phyloP scores from a whole-genome alignment of 2,888 invertebrate species.

The Pachymerium ferrugineum region DNA sequence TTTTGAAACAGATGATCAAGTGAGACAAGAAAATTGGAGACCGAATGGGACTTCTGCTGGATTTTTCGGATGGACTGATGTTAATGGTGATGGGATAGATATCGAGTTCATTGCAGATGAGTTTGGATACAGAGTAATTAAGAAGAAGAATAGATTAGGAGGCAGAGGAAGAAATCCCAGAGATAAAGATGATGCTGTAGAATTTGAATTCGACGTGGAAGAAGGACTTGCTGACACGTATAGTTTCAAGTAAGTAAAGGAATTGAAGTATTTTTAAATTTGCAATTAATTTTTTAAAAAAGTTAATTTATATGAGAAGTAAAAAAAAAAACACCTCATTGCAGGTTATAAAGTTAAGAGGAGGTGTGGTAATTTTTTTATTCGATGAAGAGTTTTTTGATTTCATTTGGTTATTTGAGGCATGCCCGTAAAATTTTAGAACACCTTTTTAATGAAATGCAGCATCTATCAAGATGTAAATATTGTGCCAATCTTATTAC shows the following conservation, averaged over 20 bases:
- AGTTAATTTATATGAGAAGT: too few species aligned
- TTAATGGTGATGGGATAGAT: constrained; percentile 34
- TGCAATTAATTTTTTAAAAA: too few species aligned
- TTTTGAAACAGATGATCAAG: constrained; percentile 36
- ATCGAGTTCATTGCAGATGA: constrained; percentile 36
- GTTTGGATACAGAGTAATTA: constrained; percentile 34
- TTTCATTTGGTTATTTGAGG: too few species aligned
- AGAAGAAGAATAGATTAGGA: constrained; percentile 12
- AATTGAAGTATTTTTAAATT: too few species aligned
- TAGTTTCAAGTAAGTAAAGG: background rate
- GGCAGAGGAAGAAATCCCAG: background rate
- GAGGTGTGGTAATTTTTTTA: too few species aligned
- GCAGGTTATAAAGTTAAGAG: too few species aligned
- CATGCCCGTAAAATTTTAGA: too few species aligned
- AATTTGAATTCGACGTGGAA: constrained; percentile 27
- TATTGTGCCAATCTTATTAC: too few species aligned
- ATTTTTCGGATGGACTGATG: constrained; percentile 36
- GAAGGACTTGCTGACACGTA: background rate
- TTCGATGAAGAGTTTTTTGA: too few species aligned
- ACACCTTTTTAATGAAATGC: too few species aligned
- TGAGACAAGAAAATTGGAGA: constrained; percentile 35
- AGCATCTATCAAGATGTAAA: too few species aligned
- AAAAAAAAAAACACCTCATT: too few species aligned
- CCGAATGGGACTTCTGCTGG: constrained; percentile 32
- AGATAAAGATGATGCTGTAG: background rate